Evolutionary conservation across 2,113 vertebrate genomes (phyloP).

Genomic region (Dolichallabes microphthalmus): DNA sequence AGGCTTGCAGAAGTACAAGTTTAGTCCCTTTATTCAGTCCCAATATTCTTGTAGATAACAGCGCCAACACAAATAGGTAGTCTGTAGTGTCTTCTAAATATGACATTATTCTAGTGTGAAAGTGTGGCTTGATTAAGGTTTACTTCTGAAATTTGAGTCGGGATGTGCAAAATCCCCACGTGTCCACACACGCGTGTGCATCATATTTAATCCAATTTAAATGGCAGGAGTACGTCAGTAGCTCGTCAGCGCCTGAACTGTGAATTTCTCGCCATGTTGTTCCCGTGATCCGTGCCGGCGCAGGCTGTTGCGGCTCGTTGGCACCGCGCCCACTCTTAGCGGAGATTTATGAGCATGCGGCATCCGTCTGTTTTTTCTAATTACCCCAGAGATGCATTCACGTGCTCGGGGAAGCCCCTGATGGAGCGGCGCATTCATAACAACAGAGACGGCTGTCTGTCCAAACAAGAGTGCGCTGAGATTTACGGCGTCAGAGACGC

Average conservation of each 20-base stretch:
- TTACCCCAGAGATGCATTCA: conserved; percentile 46
- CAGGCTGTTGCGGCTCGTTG: conserved; percentile 13
- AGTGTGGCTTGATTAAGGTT: background rate
- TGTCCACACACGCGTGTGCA: background rate
- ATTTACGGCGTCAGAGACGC: conserved; percentile 44
- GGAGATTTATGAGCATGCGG: conserved; percentile 51
- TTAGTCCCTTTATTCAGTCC: background rate
- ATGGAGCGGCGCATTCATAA: conserved; percentile 50
- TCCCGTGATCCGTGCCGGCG: conserved; percentile 1
- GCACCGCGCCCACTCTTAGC: conserved; percentile 4
- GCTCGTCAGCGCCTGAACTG: conserved; percentile 14
- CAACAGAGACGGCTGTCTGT: conserved; percentile 50
- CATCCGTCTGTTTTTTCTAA: conserved; percentile 26
- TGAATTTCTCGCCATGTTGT: conserved; percentile 27
- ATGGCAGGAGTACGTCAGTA: background rate
- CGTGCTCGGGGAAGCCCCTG: conserved; percentile 33
- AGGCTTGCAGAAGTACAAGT: too few relatives aligned
- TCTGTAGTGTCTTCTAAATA: background rate
- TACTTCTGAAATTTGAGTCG: background rate
- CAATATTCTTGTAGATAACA: background rate
- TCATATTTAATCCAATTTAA: background rate
- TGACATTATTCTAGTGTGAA: background rate
- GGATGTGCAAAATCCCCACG: background rate
- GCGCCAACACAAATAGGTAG: background rate
- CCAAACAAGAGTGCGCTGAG: conserved; percentile 39